Conservation (phyloP, 2,797 vertebrate genomes). For the Tympanoctomys barrerae region DNA sequence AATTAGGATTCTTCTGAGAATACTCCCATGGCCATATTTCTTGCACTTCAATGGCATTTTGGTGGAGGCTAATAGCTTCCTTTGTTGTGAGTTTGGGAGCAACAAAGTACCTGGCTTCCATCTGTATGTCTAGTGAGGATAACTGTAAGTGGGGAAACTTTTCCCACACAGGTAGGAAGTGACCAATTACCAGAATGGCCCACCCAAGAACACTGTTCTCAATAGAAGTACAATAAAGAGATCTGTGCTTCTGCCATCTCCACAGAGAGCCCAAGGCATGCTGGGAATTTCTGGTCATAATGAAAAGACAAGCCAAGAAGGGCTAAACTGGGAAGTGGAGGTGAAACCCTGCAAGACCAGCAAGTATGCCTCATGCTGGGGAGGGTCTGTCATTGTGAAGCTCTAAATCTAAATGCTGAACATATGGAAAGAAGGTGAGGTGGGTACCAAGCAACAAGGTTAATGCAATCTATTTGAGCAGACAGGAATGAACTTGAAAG, state of each 20-base stretch:
- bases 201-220: constrained; percentile 24
- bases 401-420: constrained; percentile 49
- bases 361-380: neutral
- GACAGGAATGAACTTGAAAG: neutral
- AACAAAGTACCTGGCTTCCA: constrained; percentile 13
- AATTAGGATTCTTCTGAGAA: constrained; percentile 57
- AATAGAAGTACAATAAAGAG: neutral
- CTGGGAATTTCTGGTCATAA: constrained; percentile 14
- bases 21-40: constrained; percentile 3
- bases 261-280: neutral
- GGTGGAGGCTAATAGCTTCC: constrained; percentile 37
- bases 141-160: neutral
- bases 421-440: neutral
- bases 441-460: neutral
- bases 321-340: neutral
- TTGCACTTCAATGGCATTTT: constrained; percentile 20
- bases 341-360: neutral
- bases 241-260: constrained; percentile 8
- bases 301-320: neutral
- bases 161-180: neutral
- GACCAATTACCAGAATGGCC: neutral
- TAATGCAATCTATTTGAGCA: neutral
- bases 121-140: neutral
- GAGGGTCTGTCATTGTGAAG: constrained; percentile 27
- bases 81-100: neutral